Percentiles rank a stretch among this genome's conserved stretches.
phyloP scores from a whole-genome alignment of 2,888 invertebrate genomes.

The Lutraria lutraria region DNA sequence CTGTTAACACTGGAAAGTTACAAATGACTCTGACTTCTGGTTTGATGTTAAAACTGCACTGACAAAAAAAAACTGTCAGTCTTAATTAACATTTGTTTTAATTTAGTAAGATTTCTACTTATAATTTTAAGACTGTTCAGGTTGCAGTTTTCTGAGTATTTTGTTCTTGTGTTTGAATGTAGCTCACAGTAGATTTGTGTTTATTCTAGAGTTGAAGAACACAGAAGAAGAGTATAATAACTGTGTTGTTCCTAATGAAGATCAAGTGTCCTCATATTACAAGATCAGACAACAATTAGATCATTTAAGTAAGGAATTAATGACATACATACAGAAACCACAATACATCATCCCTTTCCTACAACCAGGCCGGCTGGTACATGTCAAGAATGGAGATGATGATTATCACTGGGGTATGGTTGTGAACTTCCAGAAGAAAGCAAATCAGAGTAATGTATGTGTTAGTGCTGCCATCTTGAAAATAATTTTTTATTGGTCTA shows the following conservation, averaged over 20 bases:
- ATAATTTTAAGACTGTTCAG: no score
- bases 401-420: conserved; percentile 99
- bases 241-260: conserved; percentile 91
- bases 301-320: conserved; percentile 91
- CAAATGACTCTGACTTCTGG: no score
- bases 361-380: conserved; percentile 96
- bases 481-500: neutral
- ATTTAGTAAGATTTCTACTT: no score
- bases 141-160: no score
- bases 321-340: conserved; percentile 93
- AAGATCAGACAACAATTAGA: conserved; percentile 94
- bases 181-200: neutral
- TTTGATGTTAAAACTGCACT: no score
- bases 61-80: no score
- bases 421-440: conserved; percentile 94
- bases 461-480: neutral
- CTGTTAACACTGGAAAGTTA: no score
- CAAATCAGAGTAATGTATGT: conserved; percentile 86
- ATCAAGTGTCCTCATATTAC: conserved; percentile 93
- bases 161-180: neutral
- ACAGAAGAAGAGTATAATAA: conserved; percentile 80
- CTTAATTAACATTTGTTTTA: no score
- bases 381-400: conserved; percentile 94
- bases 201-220: conserved; percentile 81
- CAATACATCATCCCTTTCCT: conserved; percentile 96